Evolutionary conservation across 2,113 vertebrate species (phyloP), one percentile per base, ranked within the genome.

Genomic region (Dromaius novaehollandiae): DNA sequence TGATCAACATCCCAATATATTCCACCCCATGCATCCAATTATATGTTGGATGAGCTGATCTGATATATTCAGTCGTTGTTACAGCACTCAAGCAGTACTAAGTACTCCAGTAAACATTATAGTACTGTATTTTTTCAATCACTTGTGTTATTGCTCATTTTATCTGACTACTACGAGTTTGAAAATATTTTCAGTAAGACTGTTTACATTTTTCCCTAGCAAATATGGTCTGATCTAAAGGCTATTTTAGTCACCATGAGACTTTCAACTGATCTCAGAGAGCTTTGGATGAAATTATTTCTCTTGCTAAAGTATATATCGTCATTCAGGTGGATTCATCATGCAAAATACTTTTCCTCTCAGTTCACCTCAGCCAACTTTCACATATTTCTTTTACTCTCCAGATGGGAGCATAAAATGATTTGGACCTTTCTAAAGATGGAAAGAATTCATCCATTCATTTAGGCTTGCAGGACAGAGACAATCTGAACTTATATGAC

Each of bases 1-100:
- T 40, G 71, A 91, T 88, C 87, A 93, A 91, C 87, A 83, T 88
- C 89, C 87, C 66, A 96, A 81, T 71, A n/a, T 70, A 60, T 88
- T 86, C 75, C 46, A 75, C 55, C 40, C 11, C 26, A 13, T 30
- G 77, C 65, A 46, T 53, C 32, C 64, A 88, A 2, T 17, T 22
- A 64, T 42, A 34, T 20, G n/a, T 58, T 32, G 30, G 26, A 53
- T 50, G 34, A 86, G 40, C 63, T 84, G 69, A 79, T 61, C 53
- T 0, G 0, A 10, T 71, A 24, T 56, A 28, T 82, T 90, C 60
- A 13, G 17, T 68, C 17, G 78, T 56, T 78, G 30, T 56, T 84
- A 73, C 20, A 73, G 24, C 34, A n/a, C 6, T 66, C 56, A 95
- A 85, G 73, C 63, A 89, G 30, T 51, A 63, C 13, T 58, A 92